Percentiles rank a stretch among this genome's conserved stretches.
phyloP scores from a whole-genome alignment of 2,113 vertebrate species.

The Psilopsiagon aurifrons region DNA sequence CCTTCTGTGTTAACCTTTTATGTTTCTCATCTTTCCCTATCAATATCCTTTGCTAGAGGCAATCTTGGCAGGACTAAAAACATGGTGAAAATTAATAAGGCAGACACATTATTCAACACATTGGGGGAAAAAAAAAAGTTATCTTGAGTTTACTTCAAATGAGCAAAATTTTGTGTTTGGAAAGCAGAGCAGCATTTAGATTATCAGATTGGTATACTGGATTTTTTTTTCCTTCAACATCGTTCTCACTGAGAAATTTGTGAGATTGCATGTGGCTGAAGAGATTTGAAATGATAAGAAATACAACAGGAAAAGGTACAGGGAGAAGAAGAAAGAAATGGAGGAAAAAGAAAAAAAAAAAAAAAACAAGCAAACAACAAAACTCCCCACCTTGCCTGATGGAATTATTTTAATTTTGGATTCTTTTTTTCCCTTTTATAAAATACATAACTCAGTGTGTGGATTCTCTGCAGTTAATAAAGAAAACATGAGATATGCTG shows the following conservation, averaged over 20 bases:
- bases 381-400: not conserved
- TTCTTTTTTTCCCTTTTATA: constrained; percentile 17
- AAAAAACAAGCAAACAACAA: not conserved
- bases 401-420: constrained; percentile 17
- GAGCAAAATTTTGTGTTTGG: not conserved
- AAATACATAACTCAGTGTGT: constrained; percentile 19
- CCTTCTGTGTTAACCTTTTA: constrained; percentile 51
- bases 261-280: not conserved
- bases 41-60: constrained; percentile 48
- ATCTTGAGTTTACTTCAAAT: not conserved
- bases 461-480: constrained; percentile 61
- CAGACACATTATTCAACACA: not conserved
- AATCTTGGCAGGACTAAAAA: constrained; percentile 8
- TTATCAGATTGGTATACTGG: not conserved
- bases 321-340: not conserved
- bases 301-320: not conserved
- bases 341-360: rapidly evolving
- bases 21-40: constrained; percentile 48
- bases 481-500: constrained; percentile 68
- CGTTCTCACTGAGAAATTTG: not conserved
- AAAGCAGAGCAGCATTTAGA: not conserved
- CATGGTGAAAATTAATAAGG: constrained; percentile 46
- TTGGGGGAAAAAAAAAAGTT: not conserved
- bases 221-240: not conserved
- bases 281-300: not conserved